Evolutionary conservation across 2,888 invertebrate genomes (phyloP).

Genomic region (Phyllotreta cruciferae): DNA sequence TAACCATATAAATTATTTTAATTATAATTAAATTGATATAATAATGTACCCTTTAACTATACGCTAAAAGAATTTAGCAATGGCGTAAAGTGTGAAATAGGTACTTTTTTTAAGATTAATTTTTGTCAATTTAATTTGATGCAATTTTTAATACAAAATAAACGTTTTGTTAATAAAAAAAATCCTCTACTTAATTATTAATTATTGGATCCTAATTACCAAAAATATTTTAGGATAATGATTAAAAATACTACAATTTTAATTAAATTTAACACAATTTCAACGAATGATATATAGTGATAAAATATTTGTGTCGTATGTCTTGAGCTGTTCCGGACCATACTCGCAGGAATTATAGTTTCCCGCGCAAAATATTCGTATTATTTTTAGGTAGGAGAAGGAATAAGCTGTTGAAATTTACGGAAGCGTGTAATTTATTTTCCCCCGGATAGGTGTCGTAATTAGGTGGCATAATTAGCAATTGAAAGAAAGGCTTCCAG

Average conservation of each 20-base stretch:
- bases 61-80: too few species aligned
- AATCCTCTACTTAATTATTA: too few species aligned
- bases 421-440: constrained; percentile 26
- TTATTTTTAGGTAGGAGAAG: constrained; percentile 16
- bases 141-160: too few species aligned
- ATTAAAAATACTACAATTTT: too few species aligned
- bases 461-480: constrained; percentile 20
- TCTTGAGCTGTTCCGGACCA: constrained; percentile 16
- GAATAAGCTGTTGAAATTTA: constrained; percentile 23
- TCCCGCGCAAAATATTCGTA: constrained; percentile 25
- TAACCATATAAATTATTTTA: constrained; percentile 2
- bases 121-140: too few species aligned
- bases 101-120: too few species aligned
- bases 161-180: too few species aligned
- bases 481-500: constrained; percentile 15
- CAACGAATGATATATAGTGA: constrained; percentile 3
- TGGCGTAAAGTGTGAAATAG: too few species aligned
- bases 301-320: constrained; percentile 9
- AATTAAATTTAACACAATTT: too few species aligned
- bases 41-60: too few species aligned
- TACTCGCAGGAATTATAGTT: constrained; percentile 23
- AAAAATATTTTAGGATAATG: too few species aligned
- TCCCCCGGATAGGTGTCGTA: constrained; percentile 15
- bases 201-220: too few species aligned
- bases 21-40: not conserved